These are phyloP conservation scores for Paramormyrops hopkinsi DNA, from an alignment of 2,797 vertebrate genomes.

Conservation along the genomic window DNA sequence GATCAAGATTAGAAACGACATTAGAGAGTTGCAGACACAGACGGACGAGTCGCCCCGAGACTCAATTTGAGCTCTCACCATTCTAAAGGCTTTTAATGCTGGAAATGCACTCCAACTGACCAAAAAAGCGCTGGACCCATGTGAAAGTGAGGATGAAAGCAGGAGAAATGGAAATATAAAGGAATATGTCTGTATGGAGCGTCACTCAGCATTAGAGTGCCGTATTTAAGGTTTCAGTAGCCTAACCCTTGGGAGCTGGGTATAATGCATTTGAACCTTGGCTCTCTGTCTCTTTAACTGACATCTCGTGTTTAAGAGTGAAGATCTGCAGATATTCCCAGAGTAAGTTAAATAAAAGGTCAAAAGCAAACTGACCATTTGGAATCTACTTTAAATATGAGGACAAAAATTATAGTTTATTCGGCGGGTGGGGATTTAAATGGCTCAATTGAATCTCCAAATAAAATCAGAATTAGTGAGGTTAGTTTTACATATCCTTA, in stretches of 20 bases:
- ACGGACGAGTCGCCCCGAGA: neutral
- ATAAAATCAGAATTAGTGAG: slow-evolving; percentile 3
- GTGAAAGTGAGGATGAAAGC: neutral
- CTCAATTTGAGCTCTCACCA: neutral
- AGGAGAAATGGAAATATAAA: neutral
- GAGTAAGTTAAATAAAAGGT: neutral
- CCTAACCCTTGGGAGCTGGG: neutral
- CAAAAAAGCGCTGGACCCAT: neutral
- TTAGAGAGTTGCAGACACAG: neutral
- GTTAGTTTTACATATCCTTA: neutral
- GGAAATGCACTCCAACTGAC: neutral
- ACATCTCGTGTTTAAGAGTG: neutral
- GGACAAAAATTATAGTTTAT: neutral
- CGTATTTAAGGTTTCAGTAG: neutral
- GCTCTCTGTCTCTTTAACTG: neutral
- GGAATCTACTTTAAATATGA: neutral
- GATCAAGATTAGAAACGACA: neutral
- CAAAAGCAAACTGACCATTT: neutral
- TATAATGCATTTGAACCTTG: neutral
- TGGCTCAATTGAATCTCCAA: neutral
- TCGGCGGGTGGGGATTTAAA: neutral
- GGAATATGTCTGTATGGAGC: neutral
- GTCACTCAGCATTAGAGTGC: neutral
- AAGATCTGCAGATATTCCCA: neutral
- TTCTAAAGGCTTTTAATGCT: neutral